Evolutionary conservation across 2,797 vertebrate genomes (phyloP), one percentile per base, ranked within the genome.

Genomic region (Acanthurus leucopareius): DNA sequence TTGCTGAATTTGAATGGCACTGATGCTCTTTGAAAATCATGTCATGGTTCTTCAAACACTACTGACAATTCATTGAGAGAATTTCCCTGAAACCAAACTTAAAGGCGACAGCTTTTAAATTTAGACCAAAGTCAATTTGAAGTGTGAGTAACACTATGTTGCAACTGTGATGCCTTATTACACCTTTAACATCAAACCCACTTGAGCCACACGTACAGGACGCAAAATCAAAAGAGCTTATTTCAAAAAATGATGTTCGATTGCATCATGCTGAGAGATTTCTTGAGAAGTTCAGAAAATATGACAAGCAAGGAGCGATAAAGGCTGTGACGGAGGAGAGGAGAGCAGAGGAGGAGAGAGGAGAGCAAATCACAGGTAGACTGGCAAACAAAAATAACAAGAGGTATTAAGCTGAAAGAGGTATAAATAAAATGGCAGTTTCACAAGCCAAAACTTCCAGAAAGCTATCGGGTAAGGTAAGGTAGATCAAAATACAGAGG

Each of bases 401-500:
- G 42, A 66, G 20, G 68, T 74, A 69, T 52, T 47, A 62, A 44
- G 19, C 48, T 20, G 62, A 49, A 65, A 20, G 54, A 68, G 32
- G n/a, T 4, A 67, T 25, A 49, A 58, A 75, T 80, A 22, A 88
- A 87, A 80, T 48, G 64, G 1, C 22, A 67, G 6, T 67, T 71
- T 69, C 56, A 73, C 69, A 75, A 45, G 32, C 38, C 5, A 10
- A 82, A 64, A 68, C 75, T 45, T 76, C 40, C 72, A 47, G 52
- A 69, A 16, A 70, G 53, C 57, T 63, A n/a, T 53, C 68, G 44
- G 38, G 69, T 72, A 56, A 44, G 38, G 69, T 72, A 56, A 83
- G 64, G 69, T 75, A 73, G 83, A 78, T 83, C 42, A 80, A 77
- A 81, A 15, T 16, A 72, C 62, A 72, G 60, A 67, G 67, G 84